Evolutionary conservation across 2,113 vertebrate species (phyloP).

Genomic region (Sinocyclocheilus rhinocerous): DNA sequence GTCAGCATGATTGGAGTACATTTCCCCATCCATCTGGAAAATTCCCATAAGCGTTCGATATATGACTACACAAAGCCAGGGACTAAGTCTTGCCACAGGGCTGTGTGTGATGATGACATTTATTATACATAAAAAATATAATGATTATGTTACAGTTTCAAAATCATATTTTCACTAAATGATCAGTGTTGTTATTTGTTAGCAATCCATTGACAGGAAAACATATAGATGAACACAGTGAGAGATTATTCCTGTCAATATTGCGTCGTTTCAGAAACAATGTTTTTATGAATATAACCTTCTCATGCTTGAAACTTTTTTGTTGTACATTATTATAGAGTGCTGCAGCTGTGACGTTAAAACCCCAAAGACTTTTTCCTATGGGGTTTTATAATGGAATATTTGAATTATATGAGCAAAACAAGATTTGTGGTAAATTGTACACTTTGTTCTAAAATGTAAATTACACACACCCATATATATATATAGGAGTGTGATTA

Average conservation of each 20-base stretch:
- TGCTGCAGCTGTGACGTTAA: background rate
- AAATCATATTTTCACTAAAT: background rate
- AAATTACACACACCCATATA: background rate
- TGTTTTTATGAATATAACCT: background rate
- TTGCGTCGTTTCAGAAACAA: background rate
- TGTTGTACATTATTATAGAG: background rate
- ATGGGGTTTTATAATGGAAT: background rate
- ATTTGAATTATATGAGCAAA: background rate
- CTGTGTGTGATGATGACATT: background rate
- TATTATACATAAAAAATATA: background rate
- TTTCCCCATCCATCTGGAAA: conserved; percentile 6
- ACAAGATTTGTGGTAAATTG: background rate
- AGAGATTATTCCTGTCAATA: background rate
- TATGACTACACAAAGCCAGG: background rate
- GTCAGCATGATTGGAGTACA: conserved; percentile 15
- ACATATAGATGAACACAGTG: no score
- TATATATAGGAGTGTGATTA: background rate
- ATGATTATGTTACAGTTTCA: background rate
- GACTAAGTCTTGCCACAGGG: conserved; percentile 2
- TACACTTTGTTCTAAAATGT: background rate
- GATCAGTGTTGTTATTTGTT: background rate
- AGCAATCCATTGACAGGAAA: background rate
- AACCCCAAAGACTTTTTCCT: background rate
- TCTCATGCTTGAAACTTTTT: background rate
- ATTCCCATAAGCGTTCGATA: background rate